Base-by-base conservation (phyloP, 1,140 invertebrate species). In the Macrobrachium rosenbergii region DNA sequence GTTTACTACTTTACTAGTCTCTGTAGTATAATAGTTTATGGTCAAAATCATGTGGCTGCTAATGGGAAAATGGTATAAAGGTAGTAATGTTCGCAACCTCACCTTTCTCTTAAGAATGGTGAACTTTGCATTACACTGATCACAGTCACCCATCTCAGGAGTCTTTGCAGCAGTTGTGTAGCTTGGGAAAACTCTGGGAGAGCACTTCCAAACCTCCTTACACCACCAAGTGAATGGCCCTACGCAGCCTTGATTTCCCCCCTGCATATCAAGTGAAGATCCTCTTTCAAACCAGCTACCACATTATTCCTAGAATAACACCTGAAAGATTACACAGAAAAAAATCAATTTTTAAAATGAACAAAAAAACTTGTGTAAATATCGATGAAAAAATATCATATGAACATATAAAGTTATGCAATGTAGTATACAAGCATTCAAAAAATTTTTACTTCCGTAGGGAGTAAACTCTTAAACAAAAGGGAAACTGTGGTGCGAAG, bases 211-310 rank as follows among this genome's bases (percentile, higher is more conserved):
- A 12, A 43, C 82, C 64, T 84, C 82, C 63, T 75, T 77, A 59
- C 82, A 84, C 82, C 73, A 84, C 82, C 75, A 84, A 45, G 82
- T 78, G 58, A 84, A 73, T 60, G 82, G 82, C 73, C 82, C 82
- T 11, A 73, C 75, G 23, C 82, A 84, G 52, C 73, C 60, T 12
- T 60, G 73, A 19, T 72, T 62, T 64, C 82, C 75, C 73, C 82
- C 82, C 75, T 77, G 82, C 82, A 84, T 84, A 59, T 64, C 82
- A 77, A 59, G 19, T 16, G 43, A n/a, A 45, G 59, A 37, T 21
- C 62, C 62, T 16, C 21, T 10, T 23, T 59, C 16, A 52, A 52
- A 52, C 52, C 52, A 52, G 52, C 52, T 52, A 52, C 52, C 52
- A 52, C 52, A 52, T 52, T 12, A 52, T 52, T 52, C 21, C 69